Base-by-base conservation (phyloP, 2,888 invertebrate species). In the Ormyrus thymus region DNA sequence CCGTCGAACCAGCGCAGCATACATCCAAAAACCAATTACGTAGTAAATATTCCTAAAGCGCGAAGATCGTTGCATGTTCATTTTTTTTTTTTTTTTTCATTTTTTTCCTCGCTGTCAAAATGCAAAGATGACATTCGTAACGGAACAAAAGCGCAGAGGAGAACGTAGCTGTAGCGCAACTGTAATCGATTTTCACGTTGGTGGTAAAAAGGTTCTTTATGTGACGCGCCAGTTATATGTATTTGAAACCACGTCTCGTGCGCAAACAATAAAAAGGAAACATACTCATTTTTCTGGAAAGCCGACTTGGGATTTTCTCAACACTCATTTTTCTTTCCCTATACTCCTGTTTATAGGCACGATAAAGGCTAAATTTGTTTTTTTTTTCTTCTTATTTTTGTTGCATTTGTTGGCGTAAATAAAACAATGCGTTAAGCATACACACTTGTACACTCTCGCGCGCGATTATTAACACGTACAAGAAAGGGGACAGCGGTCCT, bases 321-420 rank as follows among this genome's bases (percentile, higher is more conserved):
- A 75, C 46, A 48, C 48, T 65, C 53, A 48, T 50, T 81, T 72
- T 79, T 73, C 81, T 72, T 79, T 74, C 74, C 62, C n/a, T 78
- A 73, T 68, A 59, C 65, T 78, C 68, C 56, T 71, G 78, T 78
- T 66, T 64, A 64, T 86, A 87, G 86, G 87, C 87, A 87, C 86
- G 86, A 87, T 87, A 84, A 87, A 87, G 87, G 87, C 87, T 78
- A 68, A 78, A 62, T 73, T 68, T 68, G 68, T 55, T 48, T 46
- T 48, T 55, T 69, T 62, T n/a, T 68, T 62, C n/a, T 68, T 83
- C 83, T 68, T 62, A 9, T 68, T 62, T 29, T 68, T 83, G 83
- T 84, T 84, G 77, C 84, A 84, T 83, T 82, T 85, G 84, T 84
- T 84, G 85, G 85, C 85, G 78, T 85, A 85, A 88, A 86, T 82